Evolutionary conservation across 2,797 vertebrate genomes (phyloP).

Genomic region (Agapornis canus): DNA sequence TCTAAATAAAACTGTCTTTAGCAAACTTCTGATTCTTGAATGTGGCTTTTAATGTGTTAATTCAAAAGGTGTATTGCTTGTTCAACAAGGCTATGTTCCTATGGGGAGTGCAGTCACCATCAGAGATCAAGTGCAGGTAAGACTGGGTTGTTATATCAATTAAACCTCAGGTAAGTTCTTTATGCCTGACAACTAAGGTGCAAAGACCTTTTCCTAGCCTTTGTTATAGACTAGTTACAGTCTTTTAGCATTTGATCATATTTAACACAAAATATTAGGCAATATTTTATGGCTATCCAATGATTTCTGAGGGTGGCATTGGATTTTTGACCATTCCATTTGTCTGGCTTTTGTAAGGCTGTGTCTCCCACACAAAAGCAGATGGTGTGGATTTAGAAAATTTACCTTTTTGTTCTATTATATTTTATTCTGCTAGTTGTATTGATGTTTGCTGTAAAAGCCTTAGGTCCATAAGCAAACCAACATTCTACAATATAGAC

Average conservation of each 20-base stretch:
- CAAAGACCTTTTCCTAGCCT: not conserved
- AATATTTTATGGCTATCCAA: not conserved
- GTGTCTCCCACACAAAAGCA: not conserved
- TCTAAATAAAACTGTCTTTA: not conserved
- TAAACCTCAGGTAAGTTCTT: not conserved
- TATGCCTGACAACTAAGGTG: not conserved
- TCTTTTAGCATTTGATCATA: not conserved
- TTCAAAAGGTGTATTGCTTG: not conserved
- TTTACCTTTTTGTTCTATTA: not conserved
- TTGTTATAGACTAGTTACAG: not conserved
- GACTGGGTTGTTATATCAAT: rapidly evolving
- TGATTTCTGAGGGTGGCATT: not conserved
- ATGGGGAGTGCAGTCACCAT: not conserved
- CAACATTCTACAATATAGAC: not conserved
- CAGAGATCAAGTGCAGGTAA: not conserved
- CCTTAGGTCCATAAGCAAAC: not conserved
- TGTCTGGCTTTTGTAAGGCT: not conserved
- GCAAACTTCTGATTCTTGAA: not conserved
- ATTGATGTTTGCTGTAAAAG: not conserved
- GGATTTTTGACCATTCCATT: not conserved
- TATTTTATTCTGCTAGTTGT: not conserved
- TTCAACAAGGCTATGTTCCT: not conserved
- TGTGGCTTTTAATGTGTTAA: not conserved
- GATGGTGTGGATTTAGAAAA: not conserved
- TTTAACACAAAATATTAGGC: not conserved